Conservation (phyloP, 2,888 invertebrate species). For the Drosophila picticornis region DNA sequence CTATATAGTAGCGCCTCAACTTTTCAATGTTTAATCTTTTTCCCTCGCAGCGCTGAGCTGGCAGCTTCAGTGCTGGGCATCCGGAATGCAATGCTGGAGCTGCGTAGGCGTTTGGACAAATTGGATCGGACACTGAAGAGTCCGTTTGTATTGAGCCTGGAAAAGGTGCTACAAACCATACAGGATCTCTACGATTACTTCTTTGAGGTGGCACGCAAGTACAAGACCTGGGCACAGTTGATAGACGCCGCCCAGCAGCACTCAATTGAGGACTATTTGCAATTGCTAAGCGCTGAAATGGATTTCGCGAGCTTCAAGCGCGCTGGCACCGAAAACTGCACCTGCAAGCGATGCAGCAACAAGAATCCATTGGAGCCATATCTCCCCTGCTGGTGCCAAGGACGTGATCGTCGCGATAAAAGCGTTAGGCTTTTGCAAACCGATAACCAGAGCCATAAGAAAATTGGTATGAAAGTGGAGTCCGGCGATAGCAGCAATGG, state of each 20-base stretch:
- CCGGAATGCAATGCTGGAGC: slow-evolving; percentile 45
- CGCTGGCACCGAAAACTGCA: slow-evolving; percentile 59
- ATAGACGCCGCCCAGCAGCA: slow-evolving; percentile 68
- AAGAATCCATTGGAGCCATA: slow-evolving; percentile 57
- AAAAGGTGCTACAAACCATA: slow-evolving; percentile 49
- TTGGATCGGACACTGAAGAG: slow-evolving; percentile 68
- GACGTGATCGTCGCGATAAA: slow-evolving; percentile 25
- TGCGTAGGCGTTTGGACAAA: slow-evolving; percentile 49
- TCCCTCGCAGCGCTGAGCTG: slow-evolving; percentile 35
- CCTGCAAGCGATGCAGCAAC: slow-evolving; percentile 70
- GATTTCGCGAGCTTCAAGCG: slow-evolving; percentile 59
- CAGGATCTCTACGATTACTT: slow-evolving; percentile 69
- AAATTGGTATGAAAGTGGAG: slow-evolving; percentile 4
- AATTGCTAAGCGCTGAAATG: slow-evolving; percentile 40
- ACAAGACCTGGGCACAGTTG: slow-evolving; percentile 73
- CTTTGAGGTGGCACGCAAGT: slow-evolving; percentile 56
- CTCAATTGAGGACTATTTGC: slow-evolving; percentile 72
- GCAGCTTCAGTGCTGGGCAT: slow-evolving; percentile 44
- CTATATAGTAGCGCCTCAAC: not conserved
- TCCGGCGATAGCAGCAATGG: slow-evolving; percentile 34
- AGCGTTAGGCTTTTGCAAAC: slow-evolving; percentile 4
- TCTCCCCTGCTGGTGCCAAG: slow-evolving; percentile 68
- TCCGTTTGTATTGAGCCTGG: slow-evolving; percentile 60
- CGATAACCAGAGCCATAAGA: slow-evolving; percentile 9
- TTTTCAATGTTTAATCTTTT: not conserved